These are phyloP conservation scores for Pantherophis alleghaniensis DNA, from an alignment of 2,797 vertebrate genomes.

Conservation along the genomic window DNA sequence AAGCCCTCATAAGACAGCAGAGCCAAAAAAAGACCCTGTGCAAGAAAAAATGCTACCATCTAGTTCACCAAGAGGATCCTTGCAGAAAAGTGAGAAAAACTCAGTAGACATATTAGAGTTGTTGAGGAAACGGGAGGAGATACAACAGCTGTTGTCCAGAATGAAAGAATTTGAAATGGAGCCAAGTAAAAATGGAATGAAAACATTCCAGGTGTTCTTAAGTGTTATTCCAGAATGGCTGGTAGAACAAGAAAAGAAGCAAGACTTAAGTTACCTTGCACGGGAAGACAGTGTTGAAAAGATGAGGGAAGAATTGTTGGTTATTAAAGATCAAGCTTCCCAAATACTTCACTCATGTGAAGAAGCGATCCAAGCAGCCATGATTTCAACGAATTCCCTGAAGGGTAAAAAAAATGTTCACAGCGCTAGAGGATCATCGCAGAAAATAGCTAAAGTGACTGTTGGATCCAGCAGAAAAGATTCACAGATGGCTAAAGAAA, in stretches of 20 bases:
- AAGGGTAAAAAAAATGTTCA: constrained; percentile 71
- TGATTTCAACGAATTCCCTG: constrained; percentile 72
- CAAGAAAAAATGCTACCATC: constrained; percentile 67
- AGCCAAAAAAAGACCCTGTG: constrained; percentile 61
- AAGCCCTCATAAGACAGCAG: constrained; percentile 33
- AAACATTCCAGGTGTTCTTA: constrained; percentile 75
- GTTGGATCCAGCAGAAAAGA: constrained; percentile 71
- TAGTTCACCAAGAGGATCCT: constrained; percentile 64
- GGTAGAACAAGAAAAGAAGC: constrained; percentile 71
- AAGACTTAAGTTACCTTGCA: constrained; percentile 61
- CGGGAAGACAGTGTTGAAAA: constrained; percentile 66
- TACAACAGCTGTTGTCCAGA: constrained; percentile 75
- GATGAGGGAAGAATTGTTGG: constrained; percentile 70
- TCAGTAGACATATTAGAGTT: constrained; percentile 68
- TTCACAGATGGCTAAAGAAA: constrained; percentile 59
- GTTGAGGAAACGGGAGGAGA: constrained; percentile 74
- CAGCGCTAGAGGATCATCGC: constrained; percentile 43
- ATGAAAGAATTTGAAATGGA: constrained; percentile 75
- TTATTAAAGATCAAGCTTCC: constrained; percentile 71
- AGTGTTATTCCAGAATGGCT: constrained; percentile 75
- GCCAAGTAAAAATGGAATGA: constrained; percentile 68
- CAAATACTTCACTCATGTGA: constrained; percentile 70
- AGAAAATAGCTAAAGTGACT: constrained; percentile 74
- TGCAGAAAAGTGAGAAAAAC: constrained; percentile 64
- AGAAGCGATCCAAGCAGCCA: constrained; percentile 65